phyloP scores from a whole-genome alignment of 1,140 invertebrate genomes.

The Berghia stephanieae region DNA sequence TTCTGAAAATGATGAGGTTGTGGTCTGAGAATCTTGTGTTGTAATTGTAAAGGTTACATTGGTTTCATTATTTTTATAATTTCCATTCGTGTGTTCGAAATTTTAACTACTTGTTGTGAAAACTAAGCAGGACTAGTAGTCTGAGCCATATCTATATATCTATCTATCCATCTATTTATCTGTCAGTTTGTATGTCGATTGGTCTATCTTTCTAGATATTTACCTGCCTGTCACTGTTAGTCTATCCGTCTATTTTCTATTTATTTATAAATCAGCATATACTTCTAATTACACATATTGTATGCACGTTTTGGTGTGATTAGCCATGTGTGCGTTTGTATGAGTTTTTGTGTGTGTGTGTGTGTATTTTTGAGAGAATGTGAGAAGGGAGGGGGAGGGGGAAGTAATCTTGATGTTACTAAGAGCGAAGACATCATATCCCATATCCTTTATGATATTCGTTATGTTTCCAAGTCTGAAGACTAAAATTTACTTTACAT shows the following conservation, averaged over 20 bases:
- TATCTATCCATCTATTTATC: too few relatives aligned
- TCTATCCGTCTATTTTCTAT: background rate
- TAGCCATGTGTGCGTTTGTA: background rate
- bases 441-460: background rate
- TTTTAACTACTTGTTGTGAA: too few relatives aligned
- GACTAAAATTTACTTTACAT: background rate
- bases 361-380: background rate
- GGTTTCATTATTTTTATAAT: too few relatives aligned
- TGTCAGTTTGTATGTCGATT: background rate
- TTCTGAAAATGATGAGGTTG: too few relatives aligned
- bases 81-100: too few relatives aligned
- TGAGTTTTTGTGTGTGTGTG: slow-evolving; percentile 16
- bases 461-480: slow-evolving; percentile 1
- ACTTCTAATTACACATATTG: background rate
- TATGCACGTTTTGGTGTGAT: background rate
- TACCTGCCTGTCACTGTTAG: background rate
- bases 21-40: too few relatives aligned
- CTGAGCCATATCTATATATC: too few relatives aligned
- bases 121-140: too few relatives aligned
- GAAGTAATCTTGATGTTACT: background rate
- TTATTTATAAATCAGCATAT: background rate
- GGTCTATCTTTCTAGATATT: background rate
- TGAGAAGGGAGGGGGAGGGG: background rate
- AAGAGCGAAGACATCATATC: background rate
- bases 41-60: too few relatives aligned